Evolutionary conservation across 1,140 invertebrate species (phyloP).

Genomic region (Melitaea cinxia): DNA sequence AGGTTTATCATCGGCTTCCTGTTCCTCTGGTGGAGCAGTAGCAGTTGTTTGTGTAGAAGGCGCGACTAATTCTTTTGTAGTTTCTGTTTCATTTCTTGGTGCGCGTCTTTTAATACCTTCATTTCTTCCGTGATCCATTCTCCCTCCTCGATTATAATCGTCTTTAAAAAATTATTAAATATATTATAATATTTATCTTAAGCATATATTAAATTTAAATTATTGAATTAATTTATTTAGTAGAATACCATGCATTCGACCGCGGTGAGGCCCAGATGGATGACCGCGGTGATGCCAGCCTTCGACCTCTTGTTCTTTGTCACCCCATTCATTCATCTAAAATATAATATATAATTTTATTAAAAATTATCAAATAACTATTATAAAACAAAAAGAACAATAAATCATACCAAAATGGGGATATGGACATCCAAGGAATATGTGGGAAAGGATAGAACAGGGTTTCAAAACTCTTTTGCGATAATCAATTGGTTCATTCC

Average conservation of each 20-base stretch:
- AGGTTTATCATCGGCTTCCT: slow-evolving; percentile 82
- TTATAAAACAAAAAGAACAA: slow-evolving; percentile 20
- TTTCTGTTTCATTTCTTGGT: slow-evolving; percentile 56
- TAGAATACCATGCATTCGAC: slow-evolving; percentile 61
- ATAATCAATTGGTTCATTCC: slow-evolving; percentile 72
- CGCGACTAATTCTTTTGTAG: slow-evolving; percentile 51
- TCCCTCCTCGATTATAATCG: slow-evolving; percentile 68
- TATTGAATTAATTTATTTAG: neutral
- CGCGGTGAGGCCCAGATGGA: slow-evolving; percentile 60
- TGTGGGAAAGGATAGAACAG: slow-evolving; percentile 74
- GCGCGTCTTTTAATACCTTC: slow-evolving; percentile 56
- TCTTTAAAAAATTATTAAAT: slow-evolving; percentile 43
- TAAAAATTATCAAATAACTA: slow-evolving; percentile 17
- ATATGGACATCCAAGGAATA: slow-evolving; percentile 78
- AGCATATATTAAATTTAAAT: too few relatives aligned
- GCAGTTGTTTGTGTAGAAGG: slow-evolving; percentile 39
- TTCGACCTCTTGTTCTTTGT: slow-evolving; percentile 71
- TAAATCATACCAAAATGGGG: slow-evolving; percentile 69
- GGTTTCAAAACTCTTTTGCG: slow-evolving; percentile 60
- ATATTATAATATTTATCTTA: neutral
- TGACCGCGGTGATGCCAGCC: slow-evolving; percentile 74
- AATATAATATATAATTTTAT: slow-evolving; percentile 22
- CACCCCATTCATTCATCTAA: slow-evolving; percentile 77
- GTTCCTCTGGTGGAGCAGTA: slow-evolving; percentile 65
- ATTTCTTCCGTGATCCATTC: slow-evolving; percentile 60